Conservation (phyloP, 1,140 invertebrate genomes). For the Drosophila seguyi region DNA sequence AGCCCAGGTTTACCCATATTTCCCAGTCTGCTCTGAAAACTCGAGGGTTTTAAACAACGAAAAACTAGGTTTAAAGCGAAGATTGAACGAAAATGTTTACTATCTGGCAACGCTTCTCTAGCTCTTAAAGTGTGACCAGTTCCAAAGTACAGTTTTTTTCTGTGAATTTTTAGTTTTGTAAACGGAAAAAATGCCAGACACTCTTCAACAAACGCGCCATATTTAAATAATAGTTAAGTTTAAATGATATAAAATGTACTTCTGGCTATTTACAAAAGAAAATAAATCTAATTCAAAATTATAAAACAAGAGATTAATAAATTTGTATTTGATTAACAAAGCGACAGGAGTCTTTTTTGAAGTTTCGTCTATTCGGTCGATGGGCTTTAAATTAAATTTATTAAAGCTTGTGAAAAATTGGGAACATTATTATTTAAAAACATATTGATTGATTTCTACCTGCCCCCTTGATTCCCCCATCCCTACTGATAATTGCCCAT, state of each 20-base stretch:
- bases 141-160: fast-evolving
- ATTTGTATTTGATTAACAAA: too few species aligned
- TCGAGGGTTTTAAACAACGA: background rate
- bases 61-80: fast-evolving
- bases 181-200: too few species aligned
- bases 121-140: background rate
- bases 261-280: background rate
- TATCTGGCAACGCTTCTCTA: background rate
- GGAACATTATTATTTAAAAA: too few species aligned
- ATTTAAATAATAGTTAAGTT: background rate
- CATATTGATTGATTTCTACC: background rate
- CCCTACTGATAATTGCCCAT: background rate
- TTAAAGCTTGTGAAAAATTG: too few species aligned
- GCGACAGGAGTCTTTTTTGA: too few species aligned
- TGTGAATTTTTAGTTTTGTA: background rate
- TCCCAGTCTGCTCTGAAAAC: too few species aligned
- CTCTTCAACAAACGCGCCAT: background rate
- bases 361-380: too few species aligned
- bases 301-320: too few species aligned
- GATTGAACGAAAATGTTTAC: fast-evolving
- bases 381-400: too few species aligned
- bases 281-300: background rate
- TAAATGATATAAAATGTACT: too few species aligned
- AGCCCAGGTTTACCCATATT: too few species aligned
- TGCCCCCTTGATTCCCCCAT: background rate